Base-by-base conservation (phyloP, 2,113 vertebrate species). In the Falcunculus frontatus region DNA sequence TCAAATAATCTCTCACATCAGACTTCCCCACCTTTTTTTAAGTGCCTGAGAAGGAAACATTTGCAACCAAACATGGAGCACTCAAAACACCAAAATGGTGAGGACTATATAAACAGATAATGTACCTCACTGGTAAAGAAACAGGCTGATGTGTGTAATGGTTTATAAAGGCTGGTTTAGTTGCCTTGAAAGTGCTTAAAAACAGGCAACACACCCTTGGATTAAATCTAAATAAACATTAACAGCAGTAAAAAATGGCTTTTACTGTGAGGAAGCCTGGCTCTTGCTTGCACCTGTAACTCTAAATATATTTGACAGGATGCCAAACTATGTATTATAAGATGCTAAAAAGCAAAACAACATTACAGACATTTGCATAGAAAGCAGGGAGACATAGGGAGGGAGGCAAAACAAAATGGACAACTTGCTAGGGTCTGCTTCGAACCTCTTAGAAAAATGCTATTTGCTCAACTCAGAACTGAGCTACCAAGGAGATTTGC, bases 381-480 rank as follows among this genome's bases (percentile, higher is more conserved):
- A 53, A 90, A 90, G 32, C 41, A 47, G 9, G 25, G n/a, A 6
- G 39, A 52, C 47, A 53, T 5, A 21, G 10, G 29, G n/a, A 90
- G 59, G 77, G 78, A 84, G 13, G 26, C 46, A 91, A 92, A 93
- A 87, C 76, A 96, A 87, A 96, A 97, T 92, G 92, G 94, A 95
- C 89, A 97, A 84, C 84, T 91, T 82, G 80, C 41, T 68, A 70
- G 32, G 19, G 75, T 85, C 63, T 74, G 33, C 87, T 42, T 60
- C 1, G 0, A 94, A 60, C 60, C 37, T 26, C 72, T 89, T 13
- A 12, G 32, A 42, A 80, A 96, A 91, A 95, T 29, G 60, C 35
- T 64, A 78, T 67, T 83, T 83, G 59, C 52, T 89, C 5, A 3
- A n/a, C n/a, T 72, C 67, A 81, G n/a, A 82, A 68, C 59, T 35